phyloP scores from a whole-genome alignment of 2,113 vertebrate species.

The Emberiza fucata region DNA sequence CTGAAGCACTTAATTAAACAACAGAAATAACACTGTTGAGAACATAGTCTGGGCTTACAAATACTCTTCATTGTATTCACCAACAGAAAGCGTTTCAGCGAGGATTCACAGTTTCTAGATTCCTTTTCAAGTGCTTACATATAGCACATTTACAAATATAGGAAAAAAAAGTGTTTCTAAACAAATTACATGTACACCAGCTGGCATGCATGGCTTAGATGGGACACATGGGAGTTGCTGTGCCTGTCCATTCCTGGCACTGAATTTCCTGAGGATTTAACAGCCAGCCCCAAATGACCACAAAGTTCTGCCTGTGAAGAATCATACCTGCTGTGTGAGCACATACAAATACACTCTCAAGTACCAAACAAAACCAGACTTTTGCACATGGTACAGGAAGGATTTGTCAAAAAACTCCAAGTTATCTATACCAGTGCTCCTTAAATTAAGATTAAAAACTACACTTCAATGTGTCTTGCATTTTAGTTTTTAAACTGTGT shows the following conservation, averaged over 20 bases:
- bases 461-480: not conserved
- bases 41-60: not conserved
- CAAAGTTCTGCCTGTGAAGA: not conserved
- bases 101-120: not conserved
- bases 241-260: not conserved
- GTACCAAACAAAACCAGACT: not conserved
- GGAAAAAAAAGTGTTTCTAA: not conserved
- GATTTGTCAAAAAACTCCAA: not conserved
- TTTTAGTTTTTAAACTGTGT: not conserved
- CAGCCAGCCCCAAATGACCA: not conserved
- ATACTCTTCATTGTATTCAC: not conserved
- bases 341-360: not conserved
- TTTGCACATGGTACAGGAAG: not conserved
- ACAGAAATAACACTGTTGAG: not conserved
- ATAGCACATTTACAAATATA: not conserved
- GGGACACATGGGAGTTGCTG: not conserved
- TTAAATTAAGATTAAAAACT: not conserved
- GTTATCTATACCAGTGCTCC: not conserved
- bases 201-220: not conserved
- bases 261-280: not conserved
- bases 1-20: conserved; percentile 7
- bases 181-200: not conserved
- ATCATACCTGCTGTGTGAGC: not conserved
- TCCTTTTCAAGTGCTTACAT: not conserved
- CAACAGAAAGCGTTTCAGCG: not conserved